phyloP scores from a whole-genome alignment of 2,113 vertebrate genomes.

The Rhipidura dahli region DNA sequence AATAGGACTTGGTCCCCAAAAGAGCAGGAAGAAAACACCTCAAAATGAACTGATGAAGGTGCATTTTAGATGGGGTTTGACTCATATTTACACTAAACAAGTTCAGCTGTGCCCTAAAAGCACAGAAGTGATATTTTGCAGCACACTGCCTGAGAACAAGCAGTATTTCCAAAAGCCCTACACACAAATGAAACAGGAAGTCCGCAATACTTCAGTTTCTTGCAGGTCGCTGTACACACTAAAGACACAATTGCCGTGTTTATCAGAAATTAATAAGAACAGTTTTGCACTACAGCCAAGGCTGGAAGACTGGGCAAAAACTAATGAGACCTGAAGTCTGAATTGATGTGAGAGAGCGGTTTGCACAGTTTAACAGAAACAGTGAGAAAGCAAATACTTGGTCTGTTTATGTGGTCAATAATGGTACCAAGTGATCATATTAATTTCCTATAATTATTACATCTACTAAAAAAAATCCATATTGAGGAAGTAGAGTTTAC shows the following conservation, averaged over 20 bases:
- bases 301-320: not conserved
- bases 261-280: not conserved
- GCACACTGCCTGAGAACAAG: not conserved
- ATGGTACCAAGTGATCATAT: not conserved
- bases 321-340: too few relatives aligned
- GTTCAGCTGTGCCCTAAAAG: not conserved
- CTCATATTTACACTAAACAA: not conserved
- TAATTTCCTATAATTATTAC: not conserved
- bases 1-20: not conserved
- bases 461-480: not conserved
- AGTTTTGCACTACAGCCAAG: not conserved
- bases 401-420: not conserved
- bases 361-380: not conserved
- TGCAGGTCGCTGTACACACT: not conserved
- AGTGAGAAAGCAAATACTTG: not conserved
- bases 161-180: not conserved
- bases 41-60: not conserved
- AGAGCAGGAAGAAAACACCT: not conserved
- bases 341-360: not conserved
- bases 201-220: not conserved
- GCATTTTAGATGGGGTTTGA: not conserved
- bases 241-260: not conserved
- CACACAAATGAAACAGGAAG: not conserved
- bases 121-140: not conserved
- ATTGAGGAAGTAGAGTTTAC: not conserved